Conservation (phyloP, 2,797 vertebrate species). For the Carcharodon carcharias region DNA sequence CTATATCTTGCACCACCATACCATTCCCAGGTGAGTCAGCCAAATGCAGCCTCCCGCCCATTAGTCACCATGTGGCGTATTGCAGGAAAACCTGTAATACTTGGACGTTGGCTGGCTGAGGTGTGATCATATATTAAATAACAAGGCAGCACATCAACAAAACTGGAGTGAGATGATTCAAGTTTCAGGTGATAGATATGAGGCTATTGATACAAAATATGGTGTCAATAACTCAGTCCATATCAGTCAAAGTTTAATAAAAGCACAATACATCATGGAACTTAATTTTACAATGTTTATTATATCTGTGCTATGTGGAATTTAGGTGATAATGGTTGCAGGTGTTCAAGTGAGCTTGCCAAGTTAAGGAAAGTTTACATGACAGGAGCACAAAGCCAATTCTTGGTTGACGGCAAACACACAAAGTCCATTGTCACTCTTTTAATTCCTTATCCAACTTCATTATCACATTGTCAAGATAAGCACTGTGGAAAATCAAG, state of each 20-base stretch:
- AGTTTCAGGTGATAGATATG: not conserved
- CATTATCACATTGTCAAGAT: not conserved
- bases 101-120: not conserved
- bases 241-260: not conserved
- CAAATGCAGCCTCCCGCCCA: not conserved
- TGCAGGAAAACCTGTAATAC: not conserved
- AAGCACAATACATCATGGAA: not conserved
- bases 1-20: not conserved
- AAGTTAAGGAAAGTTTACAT: not conserved
- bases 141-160: not conserved
- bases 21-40: not conserved
- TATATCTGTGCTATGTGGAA: not conserved
- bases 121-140: not conserved
- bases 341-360: not conserved
- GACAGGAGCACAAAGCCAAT: not conserved
- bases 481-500: not conserved
- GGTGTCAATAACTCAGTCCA: not conserved
- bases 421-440: not conserved
- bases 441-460: not conserved
- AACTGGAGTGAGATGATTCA: not conserved
- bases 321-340: not conserved
- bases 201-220: not conserved
- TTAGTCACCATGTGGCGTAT: too few species aligned
- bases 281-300: not conserved
- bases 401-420: not conserved